A percentile compares a stretch with the other conserved stretches of the same genome.
Evolutionary conservation across 2,888 invertebrate genomes (phyloP).

Genomic region (Orthosia cruda): DNA sequence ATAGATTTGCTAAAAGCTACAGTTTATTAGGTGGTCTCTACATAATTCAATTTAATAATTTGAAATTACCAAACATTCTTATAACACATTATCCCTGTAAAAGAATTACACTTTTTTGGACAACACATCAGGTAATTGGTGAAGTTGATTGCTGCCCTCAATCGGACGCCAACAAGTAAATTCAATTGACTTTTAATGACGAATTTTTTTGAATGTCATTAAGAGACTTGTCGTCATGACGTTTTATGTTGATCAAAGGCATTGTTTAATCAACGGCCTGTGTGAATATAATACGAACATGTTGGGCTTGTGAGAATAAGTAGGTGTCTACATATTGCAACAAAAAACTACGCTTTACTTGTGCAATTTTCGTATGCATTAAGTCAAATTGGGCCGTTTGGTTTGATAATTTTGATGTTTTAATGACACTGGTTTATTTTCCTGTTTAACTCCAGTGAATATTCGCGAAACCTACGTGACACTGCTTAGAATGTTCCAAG

Average conservation of each 20-base stretch:
- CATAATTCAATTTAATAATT: background rate
- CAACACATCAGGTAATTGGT: conserved; percentile 63
- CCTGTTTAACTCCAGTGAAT: background rate
- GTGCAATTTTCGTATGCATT: background rate
- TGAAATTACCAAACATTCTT: conserved; percentile 18
- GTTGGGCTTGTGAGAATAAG: background rate
- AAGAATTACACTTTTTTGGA: conserved; percentile 38
- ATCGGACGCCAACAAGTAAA: conserved; percentile 81
- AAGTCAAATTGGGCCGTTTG: background rate
- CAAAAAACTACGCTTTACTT: background rate
- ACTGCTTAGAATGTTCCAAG: no score
- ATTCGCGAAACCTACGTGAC: background rate
- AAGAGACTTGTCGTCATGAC: conserved; percentile 67
- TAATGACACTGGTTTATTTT: background rate
- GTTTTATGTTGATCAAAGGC: conserved; percentile 81
- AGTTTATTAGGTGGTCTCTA: background rate
- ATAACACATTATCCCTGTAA: conserved; percentile 36
- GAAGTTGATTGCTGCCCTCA: conserved; percentile 74
- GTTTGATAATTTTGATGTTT: background rate
- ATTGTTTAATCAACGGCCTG: conserved; percentile 80
- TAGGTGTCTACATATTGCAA: background rate
- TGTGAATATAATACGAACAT: conserved; percentile 24
- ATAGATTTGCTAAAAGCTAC: no score
- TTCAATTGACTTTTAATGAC: conserved; percentile 86
- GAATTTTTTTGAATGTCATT: conserved; percentile 84